A percentile compares a stretch with the other conserved stretches of the same genome.
phyloP scores from a whole-genome alignment of 2,797 vertebrate genomes.

The Leucoraja ocellata region DNA sequence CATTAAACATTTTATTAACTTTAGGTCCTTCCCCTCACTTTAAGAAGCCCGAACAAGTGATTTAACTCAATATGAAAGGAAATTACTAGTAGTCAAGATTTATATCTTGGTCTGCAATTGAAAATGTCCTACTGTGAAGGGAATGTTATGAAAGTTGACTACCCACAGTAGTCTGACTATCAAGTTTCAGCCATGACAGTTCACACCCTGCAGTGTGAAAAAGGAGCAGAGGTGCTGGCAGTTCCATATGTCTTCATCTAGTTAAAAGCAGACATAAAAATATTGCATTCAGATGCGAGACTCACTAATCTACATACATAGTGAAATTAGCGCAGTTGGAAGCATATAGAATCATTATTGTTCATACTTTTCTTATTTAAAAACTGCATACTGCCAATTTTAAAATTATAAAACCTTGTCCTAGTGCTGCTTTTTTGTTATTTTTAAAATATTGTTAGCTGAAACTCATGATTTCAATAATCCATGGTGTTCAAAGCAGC shows the following conservation, averaged over 20 bases:
- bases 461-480: neutral
- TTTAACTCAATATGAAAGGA: conserved; percentile 26
- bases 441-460: neutral
- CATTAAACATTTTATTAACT: neutral
- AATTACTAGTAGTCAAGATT: conserved; percentile 35
- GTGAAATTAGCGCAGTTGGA: neutral
- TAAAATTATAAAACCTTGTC: neutral
- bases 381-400: neutral
- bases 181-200: conserved; percentile 36
- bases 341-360: neutral
- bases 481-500: neutral
- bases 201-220: conserved; percentile 39
- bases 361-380: neutral
- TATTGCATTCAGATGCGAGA: conserved; percentile 13
- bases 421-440: neutral
- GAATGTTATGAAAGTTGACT: conserved; percentile 36
- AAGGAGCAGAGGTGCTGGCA: conserved; percentile 30
- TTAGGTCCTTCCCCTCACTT: neutral
- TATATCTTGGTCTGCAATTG: conserved; percentile 35
- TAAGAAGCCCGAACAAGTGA: conserved; percentile 7
- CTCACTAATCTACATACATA: neutral
- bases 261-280: conserved; percentile 35
- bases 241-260: conserved; percentile 36
- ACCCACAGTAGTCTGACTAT: conserved; percentile 30
- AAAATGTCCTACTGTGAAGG: conserved; percentile 24